Evolutionary conservation across 2,113 vertebrate genomes (phyloP), one percentile per base, ranked within the genome.

Genomic region (Cinclus mexicanus): DNA sequence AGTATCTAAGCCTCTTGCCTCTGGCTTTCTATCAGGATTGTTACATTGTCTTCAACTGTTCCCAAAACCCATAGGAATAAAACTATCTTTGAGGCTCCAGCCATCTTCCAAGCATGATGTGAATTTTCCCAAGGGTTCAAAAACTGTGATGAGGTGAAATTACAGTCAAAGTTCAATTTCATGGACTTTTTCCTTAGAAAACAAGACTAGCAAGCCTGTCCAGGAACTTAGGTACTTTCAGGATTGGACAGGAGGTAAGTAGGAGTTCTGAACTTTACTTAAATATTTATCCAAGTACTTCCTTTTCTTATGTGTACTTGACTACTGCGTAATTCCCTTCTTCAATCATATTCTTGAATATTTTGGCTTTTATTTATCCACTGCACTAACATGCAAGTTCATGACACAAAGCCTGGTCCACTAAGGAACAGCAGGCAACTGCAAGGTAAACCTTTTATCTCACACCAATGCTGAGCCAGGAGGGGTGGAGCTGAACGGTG

Each of bases 241-340:
- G 55, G 23, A 90, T 93, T 93, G 80, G 50, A 88, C 29, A 70
- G 31, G 41, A 85, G 23, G 23, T 65, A 15, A 94, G 23, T n/a
- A 63, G 35, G 47, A 95, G 37, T 85, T 88, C 22, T 80, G 57
- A 76, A 41, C 5, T 68, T 76, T 92, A 37, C 35, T n/a, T 79
- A 75, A 84, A 84, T 91, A 79, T 93, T 94, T 94, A 92, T 71
- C 12, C 26, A 77, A 88, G 39, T 50, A 63, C 33, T 90, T 93
- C 39, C 76, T 83, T 72, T 88, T 88, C 23, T 70, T 83, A 65
- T 75, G 72, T 11, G 7, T 49, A 50, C 16, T 75, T 82, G 61
- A 85, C 52, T 69, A 76, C 31, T 65, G 12, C 1, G 0, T 23
- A 80, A 82, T 25, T 28, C 41, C 12, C 28, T 77, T 88, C 63